Percentiles rank a stretch among this genome's conserved stretches.
Evolutionary conservation across 2,797 vertebrate species (phyloP).

Genomic region (Heliangelus exortis): DNA sequence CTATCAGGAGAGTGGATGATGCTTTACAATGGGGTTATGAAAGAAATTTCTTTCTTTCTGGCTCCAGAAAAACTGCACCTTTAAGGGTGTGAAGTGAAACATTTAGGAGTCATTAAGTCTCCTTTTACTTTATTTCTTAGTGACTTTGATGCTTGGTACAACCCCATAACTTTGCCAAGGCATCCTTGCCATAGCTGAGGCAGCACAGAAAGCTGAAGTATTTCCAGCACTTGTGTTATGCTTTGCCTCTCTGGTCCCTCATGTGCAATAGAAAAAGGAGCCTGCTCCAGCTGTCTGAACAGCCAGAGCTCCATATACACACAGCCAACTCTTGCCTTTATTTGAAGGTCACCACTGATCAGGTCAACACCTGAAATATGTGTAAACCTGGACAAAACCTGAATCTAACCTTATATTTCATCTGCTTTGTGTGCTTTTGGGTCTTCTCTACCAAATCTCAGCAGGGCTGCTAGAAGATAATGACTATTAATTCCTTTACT

Average conservation of each 20-base stretch:
- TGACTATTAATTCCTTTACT: neutral
- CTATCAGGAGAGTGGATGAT: neutral
- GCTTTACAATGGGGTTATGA: neutral
- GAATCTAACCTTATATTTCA: neutral
- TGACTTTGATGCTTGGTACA: neutral
- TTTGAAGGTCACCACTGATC: neutral
- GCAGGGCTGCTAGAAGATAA: neutral
- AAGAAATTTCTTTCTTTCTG: neutral
- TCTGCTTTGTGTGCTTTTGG: neutral
- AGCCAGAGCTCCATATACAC: too few relatives aligned
- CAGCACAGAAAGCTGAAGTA: neutral
- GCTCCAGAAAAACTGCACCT: neutral
- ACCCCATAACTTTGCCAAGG: neutral
- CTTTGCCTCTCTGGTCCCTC: neutral
- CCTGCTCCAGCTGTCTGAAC: neutral
- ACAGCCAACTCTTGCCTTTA: neutral
- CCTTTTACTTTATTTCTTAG: neutral
- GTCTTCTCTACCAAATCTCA: neutral
- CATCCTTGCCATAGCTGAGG: neutral
- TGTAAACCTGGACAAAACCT: neutral
- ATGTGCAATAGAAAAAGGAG: neutral
- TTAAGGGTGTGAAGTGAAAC: neutral
- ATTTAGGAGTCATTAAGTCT: neutral
- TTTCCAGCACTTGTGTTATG: neutral
- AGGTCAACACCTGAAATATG: neutral